phyloP scores from a whole-genome alignment of 2,888 invertebrate species.

The Odontomyia ornata region DNA sequence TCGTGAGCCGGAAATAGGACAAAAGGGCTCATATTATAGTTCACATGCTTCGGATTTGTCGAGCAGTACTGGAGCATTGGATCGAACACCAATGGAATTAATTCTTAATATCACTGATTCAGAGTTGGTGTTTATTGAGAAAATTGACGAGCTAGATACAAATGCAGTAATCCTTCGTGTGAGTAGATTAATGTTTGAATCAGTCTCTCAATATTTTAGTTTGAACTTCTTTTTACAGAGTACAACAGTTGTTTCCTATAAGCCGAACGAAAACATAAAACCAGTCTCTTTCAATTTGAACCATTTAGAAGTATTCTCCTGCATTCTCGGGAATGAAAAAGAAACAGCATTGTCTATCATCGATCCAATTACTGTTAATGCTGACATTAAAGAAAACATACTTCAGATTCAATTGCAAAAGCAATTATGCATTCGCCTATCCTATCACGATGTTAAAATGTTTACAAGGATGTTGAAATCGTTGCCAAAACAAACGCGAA shows the following conservation, averaged over 20 bases:
- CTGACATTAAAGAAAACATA: slow-evolving; percentile 71
- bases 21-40: slow-evolving; percentile 19
- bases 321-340: slow-evolving; percentile 88
- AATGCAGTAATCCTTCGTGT: slow-evolving; percentile 92
- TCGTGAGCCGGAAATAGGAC: slow-evolving; percentile 61
- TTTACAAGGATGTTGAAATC: slow-evolving; percentile 89
- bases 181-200: neutral
- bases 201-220: neutral
- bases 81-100: slow-evolving; percentile 69
- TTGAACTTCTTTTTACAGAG: slow-evolving; percentile 64
- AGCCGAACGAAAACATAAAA: slow-evolving; percentile 73
- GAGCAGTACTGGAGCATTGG: slow-evolving; percentile 32
- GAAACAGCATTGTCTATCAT: slow-evolving; percentile 94
- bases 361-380: slow-evolving; percentile 87
- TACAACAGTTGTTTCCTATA: slow-evolving; percentile 87
- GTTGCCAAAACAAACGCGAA: slow-evolving; percentile 80
- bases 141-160: slow-evolving; percentile 86
- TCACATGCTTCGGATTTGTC: slow-evolving; percentile 26
- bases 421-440: slow-evolving; percentile 83
- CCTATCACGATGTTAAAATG: slow-evolving; percentile 93
- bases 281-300: slow-evolving; percentile 88
- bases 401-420: slow-evolving; percentile 72
- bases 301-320: slow-evolving; percentile 92
- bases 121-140: slow-evolving; percentile 93
- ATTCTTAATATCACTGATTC: slow-evolving; percentile 95